A percentile compares a stretch with the other conserved stretches of the same genome.
Conservation (phyloP, 1,140 invertebrate species). For the Diorhabda carinulata region DNA sequence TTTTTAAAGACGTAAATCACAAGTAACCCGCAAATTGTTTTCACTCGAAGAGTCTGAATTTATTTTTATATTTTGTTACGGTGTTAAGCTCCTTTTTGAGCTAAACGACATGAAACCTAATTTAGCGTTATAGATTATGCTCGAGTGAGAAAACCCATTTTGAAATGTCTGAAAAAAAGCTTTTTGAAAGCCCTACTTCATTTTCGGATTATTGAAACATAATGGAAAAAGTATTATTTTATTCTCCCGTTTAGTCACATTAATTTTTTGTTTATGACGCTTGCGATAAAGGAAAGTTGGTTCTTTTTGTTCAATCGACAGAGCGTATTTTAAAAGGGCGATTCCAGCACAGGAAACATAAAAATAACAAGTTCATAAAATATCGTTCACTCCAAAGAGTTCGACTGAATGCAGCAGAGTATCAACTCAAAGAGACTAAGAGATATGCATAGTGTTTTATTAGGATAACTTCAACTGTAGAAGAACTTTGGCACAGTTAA, state of each 20-base stretch:
- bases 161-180: not conserved
- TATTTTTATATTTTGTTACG: not conserved
- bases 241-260: not conserved
- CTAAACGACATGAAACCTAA: slow-evolving; percentile 2
- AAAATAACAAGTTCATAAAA: no score
- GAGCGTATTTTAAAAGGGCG: no score
- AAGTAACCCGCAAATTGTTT: not conserved
- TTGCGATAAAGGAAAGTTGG: not conserved
- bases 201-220: not conserved
- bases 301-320: no score
- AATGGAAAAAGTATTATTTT: not conserved
- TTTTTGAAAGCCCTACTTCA: not conserved
- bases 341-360: no score
- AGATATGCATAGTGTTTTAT: no score
- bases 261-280: not conserved
- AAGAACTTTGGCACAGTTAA: no score
- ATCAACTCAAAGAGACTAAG: no score
- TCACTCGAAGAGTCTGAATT: not conserved
- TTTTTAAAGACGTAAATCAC: not conserved
- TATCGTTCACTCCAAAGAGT: no score
- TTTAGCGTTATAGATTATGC: not conserved
- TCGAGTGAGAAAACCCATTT: not conserved
- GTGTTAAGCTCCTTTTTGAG: not conserved
- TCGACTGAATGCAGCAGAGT: no score
- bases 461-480: no score